Evolutionary conservation across 2,797 vertebrate species (phyloP).

Genomic region (Erithacus rubecula): DNA sequence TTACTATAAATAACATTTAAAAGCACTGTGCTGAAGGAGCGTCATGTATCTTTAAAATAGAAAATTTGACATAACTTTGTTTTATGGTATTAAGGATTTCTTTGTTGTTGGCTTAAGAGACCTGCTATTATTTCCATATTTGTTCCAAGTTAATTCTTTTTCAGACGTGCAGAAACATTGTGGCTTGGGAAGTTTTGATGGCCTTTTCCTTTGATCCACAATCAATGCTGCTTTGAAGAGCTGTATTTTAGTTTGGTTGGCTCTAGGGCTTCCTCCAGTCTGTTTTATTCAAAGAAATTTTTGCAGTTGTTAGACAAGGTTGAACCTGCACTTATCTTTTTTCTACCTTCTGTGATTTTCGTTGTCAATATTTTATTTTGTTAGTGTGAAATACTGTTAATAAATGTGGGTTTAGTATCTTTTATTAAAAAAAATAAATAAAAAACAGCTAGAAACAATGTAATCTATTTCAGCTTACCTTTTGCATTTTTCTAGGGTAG

Average conservation of each 20-base stretch:
- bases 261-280: constrained; percentile 43
- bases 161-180: constrained; percentile 64
- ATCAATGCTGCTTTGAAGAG: constrained; percentile 70
- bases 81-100: constrained; percentile 73
- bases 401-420: neutral
- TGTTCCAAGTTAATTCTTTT: constrained; percentile 73
- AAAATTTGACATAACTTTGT: constrained; percentile 72
- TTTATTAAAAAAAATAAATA: neutral
- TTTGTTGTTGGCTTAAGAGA: constrained; percentile 77
- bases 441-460: neutral
- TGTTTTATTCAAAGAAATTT: constrained; percentile 66
- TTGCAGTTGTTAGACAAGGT: constrained; percentile 35
- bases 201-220: constrained; percentile 68
- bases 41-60: constrained; percentile 64
- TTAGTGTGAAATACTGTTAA: neutral
- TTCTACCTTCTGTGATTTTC: neutral
- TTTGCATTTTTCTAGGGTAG: neutral
- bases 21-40: constrained; percentile 62
- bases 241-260: constrained; percentile 51
- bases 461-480: neutral
- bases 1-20: constrained; percentile 74
- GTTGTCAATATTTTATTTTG: neutral
- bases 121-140: constrained; percentile 74
- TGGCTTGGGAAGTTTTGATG: constrained; percentile 70
- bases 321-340: neutral